These are phyloP conservation scores for Amiota minor DNA, from an alignment of 2,888 invertebrate species.

Conservation along the genomic window DNA sequence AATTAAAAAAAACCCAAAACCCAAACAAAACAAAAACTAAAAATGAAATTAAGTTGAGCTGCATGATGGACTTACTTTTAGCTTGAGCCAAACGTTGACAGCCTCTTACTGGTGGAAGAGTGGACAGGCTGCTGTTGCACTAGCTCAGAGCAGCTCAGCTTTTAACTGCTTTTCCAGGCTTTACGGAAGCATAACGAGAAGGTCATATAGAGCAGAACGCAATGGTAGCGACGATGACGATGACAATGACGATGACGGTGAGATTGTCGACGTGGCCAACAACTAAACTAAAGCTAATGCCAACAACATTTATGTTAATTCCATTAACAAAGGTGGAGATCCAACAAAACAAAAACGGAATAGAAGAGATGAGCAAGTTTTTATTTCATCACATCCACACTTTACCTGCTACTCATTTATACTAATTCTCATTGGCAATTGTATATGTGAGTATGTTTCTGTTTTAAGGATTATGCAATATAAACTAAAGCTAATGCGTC, in stretches of 20 bases:
- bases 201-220: background rate
- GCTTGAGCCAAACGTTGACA: conserved; percentile 1
- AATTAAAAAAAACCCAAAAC: background rate
- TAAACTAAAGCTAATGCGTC: conserved; percentile 41
- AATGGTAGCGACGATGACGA: background rate
- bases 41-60: conserved; percentile 13
- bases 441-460: background rate
- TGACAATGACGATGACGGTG: background rate
- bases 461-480: conserved; percentile 58
- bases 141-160: background rate
- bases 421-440: no score
- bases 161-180: conserved; percentile 11
- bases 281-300: background rate
- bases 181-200: background rate
- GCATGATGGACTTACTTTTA: background rate
- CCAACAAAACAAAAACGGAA: no score
- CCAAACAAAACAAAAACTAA: background rate
- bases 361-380: background rate
- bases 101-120: background rate
- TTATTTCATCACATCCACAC: background rate
- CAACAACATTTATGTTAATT: conserved; percentile 30
- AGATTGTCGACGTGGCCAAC: background rate
- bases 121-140: background rate
- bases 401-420: no score
- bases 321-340: conserved; percentile 35